A percentile compares a stretch with the other conserved stretches of the same genome.
These are phyloP conservation scores for Cephus sareptanus DNA, from an alignment of 2,888 invertebrate species.

Conservation along the genomic window DNA sequence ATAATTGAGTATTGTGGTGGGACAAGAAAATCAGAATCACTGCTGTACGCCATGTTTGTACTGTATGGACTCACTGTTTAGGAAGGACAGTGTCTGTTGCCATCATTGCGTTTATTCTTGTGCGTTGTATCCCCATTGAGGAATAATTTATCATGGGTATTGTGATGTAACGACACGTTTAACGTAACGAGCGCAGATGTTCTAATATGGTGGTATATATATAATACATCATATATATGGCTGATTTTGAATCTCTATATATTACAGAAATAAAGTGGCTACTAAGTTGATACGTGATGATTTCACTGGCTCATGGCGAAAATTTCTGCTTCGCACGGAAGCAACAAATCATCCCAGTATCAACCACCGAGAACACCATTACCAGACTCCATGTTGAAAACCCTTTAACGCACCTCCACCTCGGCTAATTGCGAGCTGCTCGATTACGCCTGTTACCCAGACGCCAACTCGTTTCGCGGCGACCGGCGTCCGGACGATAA, in stretches of 20 bases:
- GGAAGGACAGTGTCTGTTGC: background rate
- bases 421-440: conserved; percentile 28
- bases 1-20: conserved; percentile 63
- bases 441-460: conserved; percentile 25
- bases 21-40: conserved; percentile 60
- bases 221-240: background rate
- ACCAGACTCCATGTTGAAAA: conserved; percentile 9
- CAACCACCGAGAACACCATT: background rate
- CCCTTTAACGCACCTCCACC: conserved; percentile 32
- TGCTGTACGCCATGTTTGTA: conserved; percentile 11
- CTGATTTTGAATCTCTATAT: background rate
- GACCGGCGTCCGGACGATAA: conserved; percentile 35
- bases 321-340: background rate
- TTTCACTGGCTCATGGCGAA: background rate
- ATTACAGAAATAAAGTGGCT: background rate
- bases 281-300: background rate
- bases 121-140: background rate
- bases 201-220: background rate
- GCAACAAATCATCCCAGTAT: background rate
- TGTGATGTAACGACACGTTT: background rate
- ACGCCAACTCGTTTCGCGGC: conserved; percentile 34
- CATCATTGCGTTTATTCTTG: background rate
- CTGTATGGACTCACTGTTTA: background rate
- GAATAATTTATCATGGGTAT: background rate
- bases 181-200: background rate